Conservation (phyloP, 2,113 vertebrate genomes). For the Lycocorax pyrrhopterus region DNA sequence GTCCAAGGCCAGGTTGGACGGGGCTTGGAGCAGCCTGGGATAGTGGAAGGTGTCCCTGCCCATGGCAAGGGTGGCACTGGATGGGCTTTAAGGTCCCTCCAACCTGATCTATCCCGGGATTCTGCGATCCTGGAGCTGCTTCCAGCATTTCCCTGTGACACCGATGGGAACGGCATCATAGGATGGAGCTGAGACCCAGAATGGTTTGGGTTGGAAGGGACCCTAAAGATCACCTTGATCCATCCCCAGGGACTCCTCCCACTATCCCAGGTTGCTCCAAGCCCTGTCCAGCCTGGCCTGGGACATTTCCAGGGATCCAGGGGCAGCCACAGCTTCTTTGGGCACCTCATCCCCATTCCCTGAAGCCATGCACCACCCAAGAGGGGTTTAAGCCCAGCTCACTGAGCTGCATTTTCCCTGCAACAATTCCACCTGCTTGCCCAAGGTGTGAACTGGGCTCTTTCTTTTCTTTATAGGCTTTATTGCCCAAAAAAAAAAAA, state of each 20-base stretch:
- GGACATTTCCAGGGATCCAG: background rate
- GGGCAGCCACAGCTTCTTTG: background rate
- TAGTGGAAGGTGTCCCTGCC: background rate
- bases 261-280: background rate
- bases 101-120: background rate
- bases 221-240: background rate
- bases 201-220: background rate
- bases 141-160: background rate
- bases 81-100: background rate
- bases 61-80: background rate
- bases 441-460: background rate
- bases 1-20: fast-evolving
- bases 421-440: slow-evolving; percentile 15
- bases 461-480: slow-evolving; percentile 7
- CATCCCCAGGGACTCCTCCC: background rate
- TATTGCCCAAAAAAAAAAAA: background rate
- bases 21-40: background rate
- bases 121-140: background rate
- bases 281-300: background rate
- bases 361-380: background rate
- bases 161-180: fast-evolving
- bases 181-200: background rate
- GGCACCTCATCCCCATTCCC: background rate
- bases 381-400: background rate
- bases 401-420: background rate